Conservation (phyloP, 2,113 vertebrate genomes). For the Zosterops japonicus region DNA sequence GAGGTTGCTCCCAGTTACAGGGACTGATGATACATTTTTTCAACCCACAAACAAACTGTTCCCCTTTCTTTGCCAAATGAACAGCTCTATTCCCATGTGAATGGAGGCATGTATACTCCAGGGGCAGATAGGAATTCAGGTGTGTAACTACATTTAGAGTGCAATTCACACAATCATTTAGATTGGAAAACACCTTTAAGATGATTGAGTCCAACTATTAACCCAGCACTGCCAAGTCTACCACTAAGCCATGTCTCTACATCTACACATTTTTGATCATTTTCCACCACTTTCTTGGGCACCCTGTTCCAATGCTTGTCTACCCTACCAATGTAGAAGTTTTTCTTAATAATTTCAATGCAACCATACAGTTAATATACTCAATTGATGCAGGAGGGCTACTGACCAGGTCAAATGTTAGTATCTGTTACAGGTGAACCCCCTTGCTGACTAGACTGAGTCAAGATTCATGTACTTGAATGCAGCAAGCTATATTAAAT, state of each 20-base stretch:
- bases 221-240: not conserved
- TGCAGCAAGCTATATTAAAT: not conserved
- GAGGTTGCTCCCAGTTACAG: not conserved
- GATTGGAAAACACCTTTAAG: not conserved
- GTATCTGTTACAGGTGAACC: not conserved
- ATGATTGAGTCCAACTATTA: not conserved
- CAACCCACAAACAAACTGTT: not conserved
- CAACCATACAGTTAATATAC: not conserved
- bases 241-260: not conserved
- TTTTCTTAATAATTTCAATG: not conserved
- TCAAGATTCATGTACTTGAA: not conserved
- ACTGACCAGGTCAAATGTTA: not conserved
- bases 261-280: not conserved
- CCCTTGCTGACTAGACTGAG: not conserved
- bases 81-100: not conserved
- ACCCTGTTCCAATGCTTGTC: not conserved
- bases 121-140: accelerated
- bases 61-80: not conserved
- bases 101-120: not conserved
- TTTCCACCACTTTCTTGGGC: not conserved
- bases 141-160: not conserved
- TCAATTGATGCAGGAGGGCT: not conserved
- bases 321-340: not conserved
- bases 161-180: not conserved
- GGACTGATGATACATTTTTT: not conserved